These are phyloP conservation scores for Nannoperca australis DNA, from an alignment of 2,797 vertebrate species.

Conservation along the genomic window DNA sequence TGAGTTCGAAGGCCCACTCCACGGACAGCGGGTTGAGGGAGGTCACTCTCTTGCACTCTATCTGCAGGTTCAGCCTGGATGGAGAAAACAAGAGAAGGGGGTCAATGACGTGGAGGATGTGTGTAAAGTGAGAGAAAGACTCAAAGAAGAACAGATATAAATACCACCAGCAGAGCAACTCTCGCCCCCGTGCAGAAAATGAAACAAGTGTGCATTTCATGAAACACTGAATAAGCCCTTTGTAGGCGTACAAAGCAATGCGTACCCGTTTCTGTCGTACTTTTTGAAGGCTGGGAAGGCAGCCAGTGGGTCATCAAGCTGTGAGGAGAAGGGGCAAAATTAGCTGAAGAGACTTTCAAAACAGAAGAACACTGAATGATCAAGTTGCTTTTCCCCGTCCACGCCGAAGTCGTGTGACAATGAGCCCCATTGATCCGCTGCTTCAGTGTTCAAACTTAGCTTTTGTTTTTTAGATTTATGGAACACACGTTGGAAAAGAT, in stretches of 20 bases:
- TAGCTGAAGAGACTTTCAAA: constrained; percentile 16
- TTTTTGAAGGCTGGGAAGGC: constrained; percentile 96
- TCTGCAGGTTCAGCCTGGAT: constrained; percentile 91
- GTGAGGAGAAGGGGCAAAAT: constrained; percentile 50
- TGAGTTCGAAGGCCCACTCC: constrained; percentile 96
- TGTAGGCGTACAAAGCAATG: constrained; percentile 19
- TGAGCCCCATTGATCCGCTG: background rate
- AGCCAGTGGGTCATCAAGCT: constrained; percentile 93
- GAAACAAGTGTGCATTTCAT: constrained; percentile 39
- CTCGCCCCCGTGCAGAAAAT: background rate
- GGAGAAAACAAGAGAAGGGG: constrained; percentile 25
- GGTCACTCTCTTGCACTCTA: constrained; percentile 92
- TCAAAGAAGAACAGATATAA: constrained; percentile 7
- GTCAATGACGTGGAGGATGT: background rate
- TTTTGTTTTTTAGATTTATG: background rate
- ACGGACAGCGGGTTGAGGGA: constrained; percentile 89
- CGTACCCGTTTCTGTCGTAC: constrained; percentile 95
- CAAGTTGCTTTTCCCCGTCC: background rate
- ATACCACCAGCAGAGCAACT: constrained; percentile 11
- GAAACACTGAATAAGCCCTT: constrained; percentile 27
- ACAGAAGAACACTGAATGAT: background rate
- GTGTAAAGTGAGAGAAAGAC: background rate
- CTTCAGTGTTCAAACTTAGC: background rate
- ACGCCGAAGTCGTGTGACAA: background rate
- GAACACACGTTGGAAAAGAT: background rate